These are phyloP conservation scores for Holothuria leucospilota DNA, from an alignment of 53 echinoderm and acorn worm genomes.

Conservation along the genomic window DNA sequence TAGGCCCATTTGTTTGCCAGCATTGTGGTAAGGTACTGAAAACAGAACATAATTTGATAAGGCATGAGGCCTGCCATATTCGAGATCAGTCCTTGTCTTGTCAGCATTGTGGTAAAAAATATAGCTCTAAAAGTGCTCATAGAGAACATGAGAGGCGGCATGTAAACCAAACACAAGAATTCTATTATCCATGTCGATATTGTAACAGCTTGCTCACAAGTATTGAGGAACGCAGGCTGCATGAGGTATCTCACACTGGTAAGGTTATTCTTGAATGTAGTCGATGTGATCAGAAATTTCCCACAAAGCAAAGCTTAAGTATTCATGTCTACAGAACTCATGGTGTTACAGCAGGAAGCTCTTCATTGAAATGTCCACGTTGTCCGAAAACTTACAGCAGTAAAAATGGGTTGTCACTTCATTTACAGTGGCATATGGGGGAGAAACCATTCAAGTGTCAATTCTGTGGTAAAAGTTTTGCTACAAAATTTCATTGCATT, in stretches of 20 bases:
- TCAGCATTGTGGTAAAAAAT: not conserved
- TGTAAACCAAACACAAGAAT: not conserved
- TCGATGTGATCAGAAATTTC: no score
- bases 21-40: no score
- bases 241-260: not conserved
- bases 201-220: not conserved
- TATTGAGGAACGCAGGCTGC: not conserved
- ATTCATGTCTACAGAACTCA: not conserved
- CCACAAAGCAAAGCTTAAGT: no score
- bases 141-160: not conserved
- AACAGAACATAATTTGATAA: no score
- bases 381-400: not conserved
- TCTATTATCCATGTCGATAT: not conserved
- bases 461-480: not conserved
- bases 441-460: not conserved
- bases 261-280: not conserved
- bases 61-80: no score
- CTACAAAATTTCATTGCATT: not conserved
- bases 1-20: no score
- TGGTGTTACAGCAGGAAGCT: not conserved
- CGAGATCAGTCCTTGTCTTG: not conserved
- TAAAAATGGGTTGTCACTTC: not conserved
- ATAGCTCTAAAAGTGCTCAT: not conserved
- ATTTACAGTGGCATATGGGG: not conserved
- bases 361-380: not conserved